phyloP scores from a whole-genome alignment of 1,140 invertebrate genomes.

The Diploscapter pachys region DNA sequence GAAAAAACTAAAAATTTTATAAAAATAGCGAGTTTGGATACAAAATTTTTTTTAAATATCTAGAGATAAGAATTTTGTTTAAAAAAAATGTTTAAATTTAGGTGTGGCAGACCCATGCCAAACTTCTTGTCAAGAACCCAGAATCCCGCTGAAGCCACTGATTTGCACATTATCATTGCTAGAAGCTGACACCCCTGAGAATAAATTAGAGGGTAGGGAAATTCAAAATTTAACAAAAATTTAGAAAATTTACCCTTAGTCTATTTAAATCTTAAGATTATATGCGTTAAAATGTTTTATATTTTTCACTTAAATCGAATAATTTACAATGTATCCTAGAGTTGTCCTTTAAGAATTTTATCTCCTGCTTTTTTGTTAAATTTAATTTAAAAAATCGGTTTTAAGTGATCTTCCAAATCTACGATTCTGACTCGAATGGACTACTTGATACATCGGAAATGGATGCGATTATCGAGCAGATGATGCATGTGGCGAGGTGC shows the following conservation, averaged over 20 bases:
- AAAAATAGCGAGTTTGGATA: background rate
- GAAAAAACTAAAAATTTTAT: background rate
- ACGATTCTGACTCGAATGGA: conserved; percentile 91
- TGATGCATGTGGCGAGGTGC: conserved; percentile 97
- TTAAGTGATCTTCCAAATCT: conserved; percentile 93
- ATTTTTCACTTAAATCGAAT: too few relatives aligned
- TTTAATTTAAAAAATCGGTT: conserved; percentile 38
- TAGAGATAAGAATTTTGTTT: too few relatives aligned
- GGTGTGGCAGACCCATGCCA: conserved; percentile 11
- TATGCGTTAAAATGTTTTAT: too few relatives aligned
- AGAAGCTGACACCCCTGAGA: conserved; percentile 87
- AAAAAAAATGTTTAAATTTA: background rate
- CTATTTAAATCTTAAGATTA: too few relatives aligned
- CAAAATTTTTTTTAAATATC: too few relatives aligned
- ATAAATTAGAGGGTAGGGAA: conserved; percentile 84
- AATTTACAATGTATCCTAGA: too few relatives aligned
- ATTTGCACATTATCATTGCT: conserved; percentile 91
- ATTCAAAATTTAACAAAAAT: too few relatives aligned
- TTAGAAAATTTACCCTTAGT: too few relatives aligned
- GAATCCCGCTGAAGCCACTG: conserved; percentile 62
- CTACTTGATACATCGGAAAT: conserved; percentile 89
- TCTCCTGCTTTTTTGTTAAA: too few relatives aligned
- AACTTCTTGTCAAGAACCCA: conserved; percentile 14
- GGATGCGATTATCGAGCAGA: conserved; percentile 93
- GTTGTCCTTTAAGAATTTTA: too few relatives aligned